Evolutionary conservation across 2,797 vertebrate species (phyloP), one percentile per base, ranked within the genome.

Genomic region (Hypotaenidia okinawae): DNA sequence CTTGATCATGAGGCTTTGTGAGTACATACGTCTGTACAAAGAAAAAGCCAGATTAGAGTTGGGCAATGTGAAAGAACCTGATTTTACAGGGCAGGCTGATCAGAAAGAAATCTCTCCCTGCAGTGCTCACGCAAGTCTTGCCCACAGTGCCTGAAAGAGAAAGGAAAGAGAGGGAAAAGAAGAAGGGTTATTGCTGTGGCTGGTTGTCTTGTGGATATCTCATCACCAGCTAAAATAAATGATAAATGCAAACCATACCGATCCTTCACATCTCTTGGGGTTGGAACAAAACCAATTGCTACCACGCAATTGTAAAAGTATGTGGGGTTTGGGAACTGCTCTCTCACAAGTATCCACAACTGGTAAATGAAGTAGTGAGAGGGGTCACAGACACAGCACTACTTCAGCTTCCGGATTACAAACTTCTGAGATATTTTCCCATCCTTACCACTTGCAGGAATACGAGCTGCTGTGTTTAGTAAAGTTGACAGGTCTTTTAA

Each of bases 301-400:
- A 32, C 4, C n/a, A 43, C 0, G 0, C 5, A 57, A 6, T 3
- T 12, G 4, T 70, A 47, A 63, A 91, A 75, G 16, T 19, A 35
- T 3, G 2, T 32, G 11, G 25, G 5, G 52, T 86, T 73, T 7
- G 7, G 35, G 37, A 89, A 24, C 23, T 49, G 23, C 39, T 43
- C 5, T 57, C 68, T 80, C 43, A 18, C 18, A 41, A 83, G 12
- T 45, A 30, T 17, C 19, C 27, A 41, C 8, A 63, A 30, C 13
- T 45, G 28, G 7, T 16, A 70, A 54, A 69, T 41, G 45, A 58
- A n/a, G n/a, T 21, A 35, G 15, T 43, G 41, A 64, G 33, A 68
- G 21, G 11, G 5, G 16, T 73, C 25, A 45, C 33, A 80, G 52
- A 18, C 30, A 55, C 9, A 13, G 32, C 2, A 41, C 10, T 37